Percentiles rank a stretch among this genome's conserved stretches.
These are phyloP conservation scores for Pediacus dermestoides DNA, from an alignment of 2,888 invertebrate genomes.

Conservation along the genomic window DNA sequence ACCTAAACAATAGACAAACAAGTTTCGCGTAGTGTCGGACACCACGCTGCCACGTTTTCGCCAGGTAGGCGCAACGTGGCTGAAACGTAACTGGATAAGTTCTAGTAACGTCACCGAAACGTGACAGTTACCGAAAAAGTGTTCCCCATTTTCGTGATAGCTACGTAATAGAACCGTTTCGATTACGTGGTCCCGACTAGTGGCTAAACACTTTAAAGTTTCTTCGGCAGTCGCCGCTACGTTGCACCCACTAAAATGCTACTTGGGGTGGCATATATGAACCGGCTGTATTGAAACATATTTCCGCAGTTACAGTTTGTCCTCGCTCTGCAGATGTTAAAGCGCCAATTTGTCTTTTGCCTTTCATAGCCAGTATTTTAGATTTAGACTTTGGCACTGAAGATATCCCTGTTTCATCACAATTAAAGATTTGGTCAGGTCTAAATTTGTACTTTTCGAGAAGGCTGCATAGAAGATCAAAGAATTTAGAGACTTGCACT, in stretches of 20 bases:
- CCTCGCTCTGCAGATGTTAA: conserved; percentile 30
- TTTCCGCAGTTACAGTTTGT: conserved; percentile 24
- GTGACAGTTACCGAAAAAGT: conserved; percentile 1
- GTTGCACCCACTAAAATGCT: conserved; percentile 1
- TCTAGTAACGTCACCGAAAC: background rate
- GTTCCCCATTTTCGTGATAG: conserved; percentile 1
- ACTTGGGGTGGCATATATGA: conserved; percentile 19
- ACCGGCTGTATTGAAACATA: conserved; percentile 30
- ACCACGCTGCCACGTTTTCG: background rate
- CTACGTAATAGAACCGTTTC: background rate
- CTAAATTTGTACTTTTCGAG: conserved; percentile 32
- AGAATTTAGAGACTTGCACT: conserved; percentile 27
- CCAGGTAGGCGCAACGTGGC: background rate
- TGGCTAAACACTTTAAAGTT: background rate
- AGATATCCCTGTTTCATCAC: conserved; percentile 39
- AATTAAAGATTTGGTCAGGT: conserved; percentile 28
- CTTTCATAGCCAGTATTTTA: conserved; percentile 27
- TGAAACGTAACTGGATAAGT: conserved; percentile 1
- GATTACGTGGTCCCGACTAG: background rate
- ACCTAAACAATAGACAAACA: background rate
- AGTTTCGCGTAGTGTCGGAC: background rate
- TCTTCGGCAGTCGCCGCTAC: background rate
- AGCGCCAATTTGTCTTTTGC: conserved; percentile 27
- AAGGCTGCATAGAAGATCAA: conserved; percentile 24
- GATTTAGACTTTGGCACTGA: conserved; percentile 28